Evolutionary conservation across 2,113 vertebrate genomes (phyloP), one percentile per base, ranked within the genome.

Genomic region (Oncorhynchus gorbuscha): DNA sequence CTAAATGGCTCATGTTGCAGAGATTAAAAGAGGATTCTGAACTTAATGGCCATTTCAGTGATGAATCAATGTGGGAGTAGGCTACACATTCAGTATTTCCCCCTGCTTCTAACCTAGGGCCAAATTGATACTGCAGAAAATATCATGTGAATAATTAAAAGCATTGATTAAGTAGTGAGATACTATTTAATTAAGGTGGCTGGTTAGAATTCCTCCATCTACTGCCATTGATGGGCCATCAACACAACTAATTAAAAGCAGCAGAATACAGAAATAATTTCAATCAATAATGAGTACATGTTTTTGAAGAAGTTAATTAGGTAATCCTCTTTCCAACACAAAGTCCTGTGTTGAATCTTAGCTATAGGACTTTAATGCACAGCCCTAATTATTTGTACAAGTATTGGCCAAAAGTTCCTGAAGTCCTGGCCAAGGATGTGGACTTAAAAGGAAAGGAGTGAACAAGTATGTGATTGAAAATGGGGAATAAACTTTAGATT

Each of bases 171-270:
- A 93, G 92, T 91, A 90, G 86, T 91, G 90, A 92, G 92, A 93
- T 94, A 93, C 93, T 94, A 93, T 93, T 94, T 94, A 93, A 94
- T 93, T 93, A 92, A 91, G 89, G 87, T 86, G 85, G 84, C 90
- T 91, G 86, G 90, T 93, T 94, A 91, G 88, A 92, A 94, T 93
- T 91, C 88, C 85, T 85, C 51, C 73, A 82, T 83, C 88, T 55
- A 79, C 75, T 67, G 59, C 87, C 89, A 92, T 92, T 92, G 93
- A 93, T 90, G 85, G 87, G 84, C 88, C 91, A 91, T 94, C 94
- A 94, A 90, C 87, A 85, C 89, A 90, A 92, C 92, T 91, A 93
- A 94, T 94, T 93, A 92, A 92, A 86, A 86, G 80, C 84, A 84
- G 14, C 86, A 82, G 89, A 91, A 88, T 90, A 89, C 86, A 86